Base-by-base conservation (phyloP, 1,140 invertebrate species). In the Mycetomoellerius zeteki region DNA sequence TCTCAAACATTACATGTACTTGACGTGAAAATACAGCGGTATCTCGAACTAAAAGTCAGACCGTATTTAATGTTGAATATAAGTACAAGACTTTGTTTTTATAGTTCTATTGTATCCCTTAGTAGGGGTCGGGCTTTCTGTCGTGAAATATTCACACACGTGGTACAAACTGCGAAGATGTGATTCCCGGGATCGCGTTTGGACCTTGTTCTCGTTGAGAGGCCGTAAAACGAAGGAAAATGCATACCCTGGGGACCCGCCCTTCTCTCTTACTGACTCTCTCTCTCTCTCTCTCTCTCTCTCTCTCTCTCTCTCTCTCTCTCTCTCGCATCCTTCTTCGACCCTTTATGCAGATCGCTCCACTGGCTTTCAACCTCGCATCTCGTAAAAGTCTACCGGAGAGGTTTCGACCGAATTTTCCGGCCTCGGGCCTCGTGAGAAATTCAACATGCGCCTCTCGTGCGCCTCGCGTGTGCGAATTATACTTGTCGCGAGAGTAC, bases 161-260 rank as follows among this genome's bases (percentile, higher is more conserved):
- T 24, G 54, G 14, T 84, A 84, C 80, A 82, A 73, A 73, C 52
- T 82, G 37, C 37, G 67, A 73, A 73, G 54, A 62, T 75, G 54
- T 60, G 69, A 84, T 84, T 73, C 54, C 19, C 37, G 24, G 19
- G 67, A 73, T 73, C 80, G n/a, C 54, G 69, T 84, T 84, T 84
- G 54, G n/a, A 73, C 80, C 21, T 60, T 62, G 54, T 75, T 73
- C 19, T n/a, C 24, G 21, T 37, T 7, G 67, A 47, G 54, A 82
- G 54, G 19, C 54, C 24, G 37, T 82, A 82, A 84, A 84, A 73
- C 37, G 67, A 82, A 60, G 80, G 50, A 75, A 84, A 84, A 84
- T 60, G 54, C 69, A 84, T 73, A 62, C 71, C 80, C 43, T 19
- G 21, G 37, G 69, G 54, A n/a, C 14, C 14, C 21, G 16, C 24